Percentiles rank a stretch among this genome's conserved stretches.
Evolutionary conservation across 2,113 vertebrate species (phyloP).

Genomic region (Amphiprion ocellaris): DNA sequence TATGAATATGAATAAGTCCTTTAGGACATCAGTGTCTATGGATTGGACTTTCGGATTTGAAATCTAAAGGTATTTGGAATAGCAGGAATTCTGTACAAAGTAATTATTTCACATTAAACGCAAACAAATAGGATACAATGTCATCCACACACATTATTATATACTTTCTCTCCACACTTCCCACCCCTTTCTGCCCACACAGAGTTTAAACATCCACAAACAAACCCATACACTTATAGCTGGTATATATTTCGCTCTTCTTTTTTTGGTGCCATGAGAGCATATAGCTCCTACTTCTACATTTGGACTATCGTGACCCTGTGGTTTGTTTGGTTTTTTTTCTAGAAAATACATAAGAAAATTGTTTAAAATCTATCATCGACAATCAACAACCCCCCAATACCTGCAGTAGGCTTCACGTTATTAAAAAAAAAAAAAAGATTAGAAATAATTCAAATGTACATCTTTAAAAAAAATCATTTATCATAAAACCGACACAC

Average conservation of each 20-base stretch:
- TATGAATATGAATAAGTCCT: neutral
- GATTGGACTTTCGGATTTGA: neutral
- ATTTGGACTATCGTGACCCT: conserved; percentile 59
- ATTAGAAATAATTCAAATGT: conserved; percentile 40
- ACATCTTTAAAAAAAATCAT: conserved; percentile 42
- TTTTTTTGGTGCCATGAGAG: conserved; percentile 34
- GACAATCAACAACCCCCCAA: conserved; percentile 25
- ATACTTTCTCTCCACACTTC: neutral
- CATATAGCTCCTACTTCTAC: conserved; percentile 23
- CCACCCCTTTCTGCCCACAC: neutral
- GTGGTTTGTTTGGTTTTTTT: conserved; percentile 37
- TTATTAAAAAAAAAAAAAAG: conserved; percentile 26
- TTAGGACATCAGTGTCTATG: conserved; percentile 8
- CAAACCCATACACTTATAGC: conserved; percentile 39
- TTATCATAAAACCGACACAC: conserved; percentile 23
- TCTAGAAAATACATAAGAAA: conserved; percentile 61
- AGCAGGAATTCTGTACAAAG: neutral
- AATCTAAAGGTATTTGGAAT: neutral
- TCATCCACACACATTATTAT: neutral
- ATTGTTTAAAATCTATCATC: conserved; percentile 35
- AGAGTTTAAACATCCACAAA: conserved; percentile 23
- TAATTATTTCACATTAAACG: neutral
- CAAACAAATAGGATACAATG: neutral
- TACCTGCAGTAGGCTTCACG: conserved; percentile 8
- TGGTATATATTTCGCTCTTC: conserved; percentile 30